A percentile compares a stretch with the other conserved stretches of the same genome.
Evolutionary conservation across 2,113 vertebrate genomes (phyloP).

Genomic region (Oreochromis tanganicae): DNA sequence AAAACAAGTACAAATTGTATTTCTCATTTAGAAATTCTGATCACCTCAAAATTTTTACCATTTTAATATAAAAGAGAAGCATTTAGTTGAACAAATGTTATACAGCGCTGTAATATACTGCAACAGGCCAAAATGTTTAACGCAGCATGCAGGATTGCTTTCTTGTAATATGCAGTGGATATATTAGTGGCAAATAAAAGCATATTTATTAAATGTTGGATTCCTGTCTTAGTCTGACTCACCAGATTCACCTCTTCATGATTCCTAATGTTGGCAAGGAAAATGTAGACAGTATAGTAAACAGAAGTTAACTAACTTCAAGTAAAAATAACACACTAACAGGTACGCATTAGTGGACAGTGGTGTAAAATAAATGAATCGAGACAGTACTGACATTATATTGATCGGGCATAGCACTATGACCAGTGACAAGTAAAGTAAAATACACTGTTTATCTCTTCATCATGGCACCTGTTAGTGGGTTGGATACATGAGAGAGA

Average conservation of each 20-base stretch:
- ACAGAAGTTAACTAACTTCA: not conserved
- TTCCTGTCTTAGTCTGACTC: not conserved
- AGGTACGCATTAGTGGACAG: rapidly evolving
- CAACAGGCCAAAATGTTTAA: not conserved
- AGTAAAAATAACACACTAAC: not conserved
- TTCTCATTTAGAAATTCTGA: not conserved
- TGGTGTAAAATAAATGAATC: not conserved
- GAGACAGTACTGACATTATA: not conserved
- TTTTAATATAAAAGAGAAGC: not conserved
- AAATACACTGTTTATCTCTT: not conserved
- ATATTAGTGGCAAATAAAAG: not conserved
- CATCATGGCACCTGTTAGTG: not conserved
- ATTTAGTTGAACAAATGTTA: not conserved
- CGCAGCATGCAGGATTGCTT: not conserved
- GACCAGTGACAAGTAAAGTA: not conserved
- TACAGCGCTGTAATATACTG: not conserved
- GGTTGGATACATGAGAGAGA: not conserved
- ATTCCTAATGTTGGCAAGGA: not conserved
- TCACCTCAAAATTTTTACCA: not conserved
- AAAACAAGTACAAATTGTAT: not conserved
- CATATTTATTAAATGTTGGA: not conserved
- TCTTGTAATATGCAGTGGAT: not conserved
- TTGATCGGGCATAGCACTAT: not conserved
- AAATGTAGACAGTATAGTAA: not conserved
- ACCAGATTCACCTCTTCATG: not conserved